Conservation (phyloP, 2,888 invertebrate species). For the Hirtodrosophila trivittata region DNA sequence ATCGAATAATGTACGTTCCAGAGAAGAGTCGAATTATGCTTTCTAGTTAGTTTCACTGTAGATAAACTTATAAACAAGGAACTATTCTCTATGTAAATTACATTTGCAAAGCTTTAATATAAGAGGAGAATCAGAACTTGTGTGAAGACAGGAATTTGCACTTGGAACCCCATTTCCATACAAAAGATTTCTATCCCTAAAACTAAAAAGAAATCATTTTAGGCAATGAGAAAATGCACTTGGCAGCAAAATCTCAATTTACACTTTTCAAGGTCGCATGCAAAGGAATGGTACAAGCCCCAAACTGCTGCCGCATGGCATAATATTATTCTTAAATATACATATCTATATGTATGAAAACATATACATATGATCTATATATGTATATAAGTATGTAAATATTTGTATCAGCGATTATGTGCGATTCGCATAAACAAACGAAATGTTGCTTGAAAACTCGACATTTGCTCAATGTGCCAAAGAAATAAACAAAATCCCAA, state of each 20-base stretch:
- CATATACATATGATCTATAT: background rate
- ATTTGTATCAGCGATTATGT: slow-evolving; percentile 1
- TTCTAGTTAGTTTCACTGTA: too few relatives aligned
- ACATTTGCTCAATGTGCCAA: slow-evolving; percentile 11
- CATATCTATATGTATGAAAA: background rate
- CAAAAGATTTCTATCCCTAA: background rate
- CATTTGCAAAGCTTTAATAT: too few relatives aligned
- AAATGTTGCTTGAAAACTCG: background rate
- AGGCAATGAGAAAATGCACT: slow-evolving; percentile 2
- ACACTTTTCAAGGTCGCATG: slow-evolving; percentile 14
- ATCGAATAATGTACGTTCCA: too few relatives aligned
- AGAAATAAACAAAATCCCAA: slow-evolving; percentile 18
- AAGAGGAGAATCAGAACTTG: too few relatives aligned
- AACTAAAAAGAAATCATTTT: too few relatives aligned
- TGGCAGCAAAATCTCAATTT: slow-evolving; percentile 24
- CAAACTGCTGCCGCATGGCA: slow-evolving; percentile 14
- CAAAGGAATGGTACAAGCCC: slow-evolving; percentile 17
- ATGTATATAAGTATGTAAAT: slow-evolving; percentile 1
- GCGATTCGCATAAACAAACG: slow-evolving; percentile 13
- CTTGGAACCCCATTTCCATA: background rate
- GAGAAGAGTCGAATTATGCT: too few relatives aligned
- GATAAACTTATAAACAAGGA: too few relatives aligned
- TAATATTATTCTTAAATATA: slow-evolving; percentile 13
- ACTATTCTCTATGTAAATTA: too few relatives aligned
- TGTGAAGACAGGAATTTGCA: background rate